phyloP scores from a whole-genome alignment of 2,113 vertebrate species.

The Silurus asotus region DNA sequence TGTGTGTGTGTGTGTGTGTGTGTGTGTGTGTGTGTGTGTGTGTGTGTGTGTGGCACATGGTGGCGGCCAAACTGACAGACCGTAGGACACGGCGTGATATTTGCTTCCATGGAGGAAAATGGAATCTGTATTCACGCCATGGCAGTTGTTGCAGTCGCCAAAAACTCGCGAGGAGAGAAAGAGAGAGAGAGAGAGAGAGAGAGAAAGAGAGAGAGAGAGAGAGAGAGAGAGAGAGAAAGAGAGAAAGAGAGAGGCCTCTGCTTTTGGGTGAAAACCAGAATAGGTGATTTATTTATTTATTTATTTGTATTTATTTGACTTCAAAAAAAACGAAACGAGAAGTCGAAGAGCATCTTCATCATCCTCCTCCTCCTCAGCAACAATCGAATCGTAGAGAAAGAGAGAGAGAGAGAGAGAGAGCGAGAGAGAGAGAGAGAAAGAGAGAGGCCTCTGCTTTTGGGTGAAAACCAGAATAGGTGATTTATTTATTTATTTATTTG shows the following conservation, averaged over 20 bases:
- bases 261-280: conserved; percentile 45
- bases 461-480: conserved; percentile 43
- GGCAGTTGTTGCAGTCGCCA: conserved; percentile 50
- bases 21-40: conserved; percentile 24
- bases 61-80: conserved; percentile 53
- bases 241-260: conserved; percentile 10
- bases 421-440: too few species aligned
- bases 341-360: too few species aligned
- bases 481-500: conserved; percentile 14
- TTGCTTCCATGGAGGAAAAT: conserved; percentile 47
- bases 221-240: neutral
- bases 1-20: conserved; percentile 21
- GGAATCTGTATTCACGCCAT: conserved; percentile 52
- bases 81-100: conserved; percentile 53
- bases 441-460: conserved; percentile 40
- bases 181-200: too few species aligned
- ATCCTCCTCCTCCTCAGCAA: too few species aligned
- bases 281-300: conserved; percentile 19
- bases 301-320: conserved; percentile 9
- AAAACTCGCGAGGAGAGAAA: conserved; percentile 33
- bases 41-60: conserved; percentile 41
- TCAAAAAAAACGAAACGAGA: too few species aligned
- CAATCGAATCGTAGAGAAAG: too few species aligned
- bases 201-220: too few species aligned
- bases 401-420: too few species aligned